Base-by-base conservation (phyloP, 2,888 invertebrate genomes). In the Cephonodes hylas region DNA sequence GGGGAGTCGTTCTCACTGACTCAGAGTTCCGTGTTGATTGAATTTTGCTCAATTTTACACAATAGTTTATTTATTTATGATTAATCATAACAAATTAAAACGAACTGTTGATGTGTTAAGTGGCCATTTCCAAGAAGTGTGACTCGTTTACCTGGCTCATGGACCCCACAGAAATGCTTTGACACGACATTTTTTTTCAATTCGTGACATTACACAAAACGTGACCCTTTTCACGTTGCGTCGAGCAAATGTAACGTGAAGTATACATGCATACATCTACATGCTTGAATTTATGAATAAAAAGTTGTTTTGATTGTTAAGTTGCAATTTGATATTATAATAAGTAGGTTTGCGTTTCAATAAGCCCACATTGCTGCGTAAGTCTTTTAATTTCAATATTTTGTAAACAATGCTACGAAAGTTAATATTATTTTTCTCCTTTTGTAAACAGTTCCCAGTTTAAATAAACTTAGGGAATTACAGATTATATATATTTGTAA, bases 11-110 rank as follows among this genome's bases (percentile, higher is more conserved):
- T 18, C 8, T 53, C 18, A 31, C 18, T 53, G 53, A 53, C 8
- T 53, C 53, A 53, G 10, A 27, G n/a, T 64, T 63, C 60, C 48
- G 45, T 18, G 6, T 63, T 45, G 20, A 18, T 25, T 44, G 45
- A 57, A 20, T 27, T 61, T 59, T 68, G 31, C 64, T 66, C 60
- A 58, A 66, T 18, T 60, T 56, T 48, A 63, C 63, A 63, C 59
- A 70, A 64, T 58, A 58, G 20, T 48, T 34, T 34, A 58, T 59
- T 46, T n/a, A n/a, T 10, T 27, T 48, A 45, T 60, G 64, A 64
- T 60, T 72, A 66, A 66, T 63, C 59, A 59, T 20, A 64, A 64
- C 31, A 53, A 31, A 22, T 45, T 53, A 10, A 18, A 6, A 27
- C n/a, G n/a, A 25, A 25, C 48, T 8, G 8, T 3, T 15, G 18